A percentile compares a stretch with the other conserved stretches of the same genome.
These are phyloP conservation scores for Orgyia antiqua DNA, from an alignment of 2,888 invertebrate genomes.

Conservation along the genomic window DNA sequence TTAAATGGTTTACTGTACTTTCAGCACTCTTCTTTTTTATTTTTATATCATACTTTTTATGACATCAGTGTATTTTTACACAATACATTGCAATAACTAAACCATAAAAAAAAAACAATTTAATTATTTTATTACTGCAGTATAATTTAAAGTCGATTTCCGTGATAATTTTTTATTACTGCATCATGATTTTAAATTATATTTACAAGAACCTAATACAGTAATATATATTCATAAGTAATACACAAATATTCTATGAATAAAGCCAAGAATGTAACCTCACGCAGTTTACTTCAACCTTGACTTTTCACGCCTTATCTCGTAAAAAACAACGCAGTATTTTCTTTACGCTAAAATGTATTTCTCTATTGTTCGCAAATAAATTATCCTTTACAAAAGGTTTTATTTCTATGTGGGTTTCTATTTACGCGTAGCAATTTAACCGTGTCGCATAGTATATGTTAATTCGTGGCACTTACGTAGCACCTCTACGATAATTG, in stretches of 20 bases:
- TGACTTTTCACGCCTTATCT: slow-evolving; percentile 2
- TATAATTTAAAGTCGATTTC: too few species aligned
- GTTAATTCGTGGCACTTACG: slow-evolving; percentile 3
- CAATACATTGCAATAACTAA: too few species aligned
- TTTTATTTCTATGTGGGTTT: background rate
- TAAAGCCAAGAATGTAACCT: slow-evolving; percentile 1
- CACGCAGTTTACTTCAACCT: slow-evolving; percentile 2
- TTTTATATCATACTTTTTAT: slow-evolving; percentile 2
- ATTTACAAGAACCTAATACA: too few species aligned
- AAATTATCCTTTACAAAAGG: background rate
- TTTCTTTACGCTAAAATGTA: slow-evolving; percentile 2
- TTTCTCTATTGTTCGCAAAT: background rate
- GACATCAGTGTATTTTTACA: too few species aligned
- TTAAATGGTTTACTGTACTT: too few species aligned
- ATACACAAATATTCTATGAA: slow-evolving; percentile 4
- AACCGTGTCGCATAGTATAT: background rate
- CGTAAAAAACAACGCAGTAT: slow-evolving; percentile 1
- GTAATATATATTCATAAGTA: slow-evolving; percentile 1
- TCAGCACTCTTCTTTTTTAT: background rate
- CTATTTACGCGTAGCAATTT: background rate
- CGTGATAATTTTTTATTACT: too few species aligned
- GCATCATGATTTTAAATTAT: too few species aligned
- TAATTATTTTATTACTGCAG: too few species aligned
- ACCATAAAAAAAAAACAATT: too few species aligned
- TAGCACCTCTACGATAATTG: slow-evolving; percentile 5